phyloP scores from a whole-genome alignment of 2,113 vertebrate genomes.

The Choloepus hoffmanni region DNA sequence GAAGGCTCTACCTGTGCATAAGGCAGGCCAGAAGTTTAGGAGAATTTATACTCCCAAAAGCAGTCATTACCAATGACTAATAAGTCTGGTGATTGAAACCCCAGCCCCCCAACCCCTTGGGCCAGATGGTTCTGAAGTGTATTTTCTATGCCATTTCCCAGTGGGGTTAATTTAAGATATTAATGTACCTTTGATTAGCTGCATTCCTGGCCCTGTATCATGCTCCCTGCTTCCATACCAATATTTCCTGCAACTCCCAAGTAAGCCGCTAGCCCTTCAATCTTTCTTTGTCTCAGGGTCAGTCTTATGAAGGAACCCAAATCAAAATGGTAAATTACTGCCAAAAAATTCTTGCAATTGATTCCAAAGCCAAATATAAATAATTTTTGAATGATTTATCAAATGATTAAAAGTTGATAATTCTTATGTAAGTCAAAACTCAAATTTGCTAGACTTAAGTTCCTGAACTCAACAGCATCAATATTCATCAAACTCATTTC shows the following conservation, averaged over 20 bases:
- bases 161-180: background rate
- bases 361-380: conserved; percentile 22
- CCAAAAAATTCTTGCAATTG: background rate
- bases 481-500: background rate
- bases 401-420: background rate
- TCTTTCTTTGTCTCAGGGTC: background rate
- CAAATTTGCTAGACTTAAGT: background rate
- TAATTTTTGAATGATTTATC: background rate
- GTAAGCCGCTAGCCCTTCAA: background rate
- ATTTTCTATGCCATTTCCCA: background rate
- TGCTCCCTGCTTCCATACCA: background rate
- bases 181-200: background rate
- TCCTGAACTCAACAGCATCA: background rate
- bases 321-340: background rate
- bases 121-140: background rate
- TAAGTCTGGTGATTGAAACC: background rate
- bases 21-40: background rate
- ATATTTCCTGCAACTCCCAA: background rate
- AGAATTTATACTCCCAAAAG: background rate
- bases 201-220: background rate
- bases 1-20: background rate
- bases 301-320: background rate
- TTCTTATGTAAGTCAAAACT: background rate
- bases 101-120: background rate
- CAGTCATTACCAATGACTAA: background rate